Base-by-base conservation (phyloP, 53 echinoderm and acorn worm genomes). In the Hippasteria phrygiana region DNA sequence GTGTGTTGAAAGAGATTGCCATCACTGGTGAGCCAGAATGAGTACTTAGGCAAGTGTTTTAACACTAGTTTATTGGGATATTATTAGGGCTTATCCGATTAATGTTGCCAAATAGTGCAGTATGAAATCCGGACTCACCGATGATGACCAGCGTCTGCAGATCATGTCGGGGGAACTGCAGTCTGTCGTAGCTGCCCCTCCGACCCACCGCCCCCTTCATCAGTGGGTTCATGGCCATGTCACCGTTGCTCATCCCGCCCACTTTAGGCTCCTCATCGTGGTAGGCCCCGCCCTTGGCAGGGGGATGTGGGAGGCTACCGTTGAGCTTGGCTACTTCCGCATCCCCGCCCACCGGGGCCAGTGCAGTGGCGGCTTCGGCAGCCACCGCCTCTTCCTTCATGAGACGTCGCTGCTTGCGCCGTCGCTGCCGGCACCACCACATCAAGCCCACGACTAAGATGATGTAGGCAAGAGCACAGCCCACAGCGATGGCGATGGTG, bases 141-240 rank as follows among this genome's bases (percentile, higher is more conserved):
- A 97, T 92, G 22, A 95, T 90, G 35, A 95, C 92, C 12, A 99
- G 90, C 24, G 94, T 94, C 88, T 93, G 91, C 66, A 96, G 89
- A 53, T 99, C 99, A 71, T 99, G 99, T 59, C 94, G 89, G 66
- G 99, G 99, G 82, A 99, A 96, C 90, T 94, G 99, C 69, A 97
- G 93, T 70, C 94, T 97, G 86, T 99, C 99, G 62, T 96, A 99
- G 74, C 96, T 97, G n/a, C 89, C 94, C n/a, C 90, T 90, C 14
- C 79, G 9, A 0, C 47, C 75, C 13, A 31, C 80, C 56, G 83
- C 75, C 78, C 86, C 73, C 73, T 90, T 81, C 13, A 89, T 73
- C 55, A 91, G 55, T 4, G 93, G 93, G 27, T 71, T 74, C 80
- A 93, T 88, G 32, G 88, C 93, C 43, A 90, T 95, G 73, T 91